Percentiles rank a stretch among this genome's conserved stretches.
These are phyloP conservation scores for Lasaia peninsularis DNA, from an alignment of 1,140 invertebrate species.

Conservation along the genomic window DNA sequence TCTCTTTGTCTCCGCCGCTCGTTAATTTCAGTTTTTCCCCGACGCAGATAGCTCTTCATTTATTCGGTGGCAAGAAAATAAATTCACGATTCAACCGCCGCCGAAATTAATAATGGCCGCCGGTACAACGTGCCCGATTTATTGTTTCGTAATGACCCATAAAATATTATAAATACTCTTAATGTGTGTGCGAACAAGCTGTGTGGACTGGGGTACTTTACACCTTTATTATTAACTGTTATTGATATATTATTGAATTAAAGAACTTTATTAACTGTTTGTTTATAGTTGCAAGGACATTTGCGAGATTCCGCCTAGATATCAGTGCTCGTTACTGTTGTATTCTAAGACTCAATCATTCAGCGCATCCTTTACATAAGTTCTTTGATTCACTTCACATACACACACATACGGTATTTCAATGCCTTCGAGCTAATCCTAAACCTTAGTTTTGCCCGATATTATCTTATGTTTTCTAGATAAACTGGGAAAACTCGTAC, in stretches of 20 bases:
- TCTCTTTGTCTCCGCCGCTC: conserved; percentile 26
- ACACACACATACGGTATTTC: no score
- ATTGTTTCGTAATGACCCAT: conserved; percentile 32
- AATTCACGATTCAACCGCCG: conserved; percentile 24
- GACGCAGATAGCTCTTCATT: conserved; percentile 30
- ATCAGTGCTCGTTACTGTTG: no score
- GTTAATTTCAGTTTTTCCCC: conserved; percentile 32
- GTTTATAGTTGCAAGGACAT: no score
- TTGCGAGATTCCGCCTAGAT: no score
- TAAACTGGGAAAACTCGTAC: no score
- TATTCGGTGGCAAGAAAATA: conserved; percentile 29
- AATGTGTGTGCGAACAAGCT: conserved; percentile 21
- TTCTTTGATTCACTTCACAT: no score
- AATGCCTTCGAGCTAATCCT: no score
- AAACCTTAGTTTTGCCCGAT: no score
- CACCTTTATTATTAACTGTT: background rate
- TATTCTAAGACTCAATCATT: no score
- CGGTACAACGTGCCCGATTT: conserved; percentile 27
- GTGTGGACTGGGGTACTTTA: conserved; percentile 3
- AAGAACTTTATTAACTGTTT: background rate
- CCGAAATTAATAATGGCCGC: conserved; percentile 31
- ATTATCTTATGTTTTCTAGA: no score
- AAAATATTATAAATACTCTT: conserved; percentile 35
- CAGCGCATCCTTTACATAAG: no score
- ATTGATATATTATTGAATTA: conserved; percentile 2